Evolutionary conservation across 2,797 vertebrate species (phyloP).

Genomic region (Chelonia mydas): DNA sequence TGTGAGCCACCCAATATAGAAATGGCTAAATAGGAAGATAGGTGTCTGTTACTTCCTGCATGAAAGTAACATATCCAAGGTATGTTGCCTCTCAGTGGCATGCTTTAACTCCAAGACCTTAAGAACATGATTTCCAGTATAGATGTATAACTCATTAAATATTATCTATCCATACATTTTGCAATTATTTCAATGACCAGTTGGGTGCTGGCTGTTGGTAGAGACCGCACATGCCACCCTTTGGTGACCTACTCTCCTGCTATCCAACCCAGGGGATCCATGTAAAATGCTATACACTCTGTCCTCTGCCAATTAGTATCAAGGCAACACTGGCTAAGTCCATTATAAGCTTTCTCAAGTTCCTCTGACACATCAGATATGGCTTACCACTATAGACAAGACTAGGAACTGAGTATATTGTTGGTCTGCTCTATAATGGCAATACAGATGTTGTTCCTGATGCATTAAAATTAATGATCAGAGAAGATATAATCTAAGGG

Average conservation of each 20-base stretch:
- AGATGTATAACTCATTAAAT: neutral
- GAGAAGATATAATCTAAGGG: neutral
- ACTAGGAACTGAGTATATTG: neutral
- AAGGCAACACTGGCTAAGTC: neutral
- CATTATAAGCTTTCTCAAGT: neutral
- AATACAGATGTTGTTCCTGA: neutral
- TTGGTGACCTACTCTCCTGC: neutral
- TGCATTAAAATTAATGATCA: neutral
- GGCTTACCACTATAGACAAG: neutral
- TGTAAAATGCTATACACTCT: neutral
- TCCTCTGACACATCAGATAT: neutral
- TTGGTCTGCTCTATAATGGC: neutral
- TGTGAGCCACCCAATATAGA: too few species aligned
- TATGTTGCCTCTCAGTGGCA: neutral
- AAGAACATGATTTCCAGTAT: neutral
- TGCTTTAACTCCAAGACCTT: neutral
- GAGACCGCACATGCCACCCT: neutral
- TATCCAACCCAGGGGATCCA: neutral
- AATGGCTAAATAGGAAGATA: too few species aligned
- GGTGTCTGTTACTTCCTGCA: too few species aligned
- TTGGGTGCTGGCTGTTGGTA: neutral
- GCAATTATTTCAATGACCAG: neutral
- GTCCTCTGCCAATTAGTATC: neutral
- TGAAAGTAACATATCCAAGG: too few species aligned
- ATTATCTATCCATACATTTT: neutral